A percentile compares a stretch with the other conserved stretches of the same genome.
Evolutionary conservation across 2,888 invertebrate genomes (phyloP).

Genomic region (Margaritifera margaritifera): DNA sequence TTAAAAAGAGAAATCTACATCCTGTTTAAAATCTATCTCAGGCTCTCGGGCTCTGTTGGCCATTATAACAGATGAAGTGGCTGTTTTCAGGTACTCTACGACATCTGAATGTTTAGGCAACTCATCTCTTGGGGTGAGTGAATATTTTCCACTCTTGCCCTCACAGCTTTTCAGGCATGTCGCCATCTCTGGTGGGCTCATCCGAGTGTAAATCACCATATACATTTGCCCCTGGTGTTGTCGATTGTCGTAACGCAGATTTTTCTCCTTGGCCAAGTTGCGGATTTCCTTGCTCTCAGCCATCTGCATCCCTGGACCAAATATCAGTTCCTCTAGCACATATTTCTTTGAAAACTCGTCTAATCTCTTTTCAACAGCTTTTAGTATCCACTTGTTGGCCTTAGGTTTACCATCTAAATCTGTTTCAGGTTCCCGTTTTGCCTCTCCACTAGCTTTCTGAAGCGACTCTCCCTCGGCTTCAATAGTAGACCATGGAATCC

Average conservation of each 20-base stretch:
- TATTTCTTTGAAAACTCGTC: slow-evolving; percentile 33
- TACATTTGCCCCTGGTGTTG: slow-evolving; percentile 40
- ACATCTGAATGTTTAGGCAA: slow-evolving; percentile 42
- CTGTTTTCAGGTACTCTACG: slow-evolving; percentile 13
- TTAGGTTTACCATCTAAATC: slow-evolving; percentile 19
- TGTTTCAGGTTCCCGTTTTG: slow-evolving; percentile 13
- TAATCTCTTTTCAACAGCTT: slow-evolving; percentile 28
- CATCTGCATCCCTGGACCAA: slow-evolving; percentile 48
- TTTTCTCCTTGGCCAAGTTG: slow-evolving; percentile 19
- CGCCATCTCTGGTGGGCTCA: slow-evolving; percentile 36
- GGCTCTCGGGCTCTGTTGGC: no score
- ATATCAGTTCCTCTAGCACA: slow-evolving; percentile 41
- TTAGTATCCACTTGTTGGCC: slow-evolving; percentile 18
- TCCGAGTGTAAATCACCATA: slow-evolving; percentile 36
- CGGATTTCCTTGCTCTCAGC: slow-evolving; percentile 37
- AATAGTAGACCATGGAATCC: slow-evolving; percentile 45
- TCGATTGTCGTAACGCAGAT: slow-evolving; percentile 33
- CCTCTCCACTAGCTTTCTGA: slow-evolving; percentile 18
- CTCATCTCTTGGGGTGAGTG: slow-evolving; percentile 27
- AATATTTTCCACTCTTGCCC: slow-evolving; percentile 46
- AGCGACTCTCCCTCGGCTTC: slow-evolving; percentile 30
- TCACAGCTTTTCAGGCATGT: slow-evolving; percentile 18
- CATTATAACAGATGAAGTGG: no score
- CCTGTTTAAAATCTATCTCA: no score
- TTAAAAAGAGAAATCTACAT: no score